Conservation (phyloP, 2,797 vertebrate species). For the Enteromius thamalakanensis region DNA sequence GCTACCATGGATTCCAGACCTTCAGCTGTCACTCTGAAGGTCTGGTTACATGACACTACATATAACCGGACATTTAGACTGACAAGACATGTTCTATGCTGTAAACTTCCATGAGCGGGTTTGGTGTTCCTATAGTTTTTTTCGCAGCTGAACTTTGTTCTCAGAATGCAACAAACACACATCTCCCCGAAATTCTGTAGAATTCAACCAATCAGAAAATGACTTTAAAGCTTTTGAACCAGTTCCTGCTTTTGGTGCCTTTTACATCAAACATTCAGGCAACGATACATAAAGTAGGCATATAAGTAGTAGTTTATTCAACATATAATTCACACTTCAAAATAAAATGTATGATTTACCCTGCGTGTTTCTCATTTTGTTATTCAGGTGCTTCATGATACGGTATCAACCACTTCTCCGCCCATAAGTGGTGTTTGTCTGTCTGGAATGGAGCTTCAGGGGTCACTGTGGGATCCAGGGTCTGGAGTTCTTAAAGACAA, state of each 20-base stretch:
- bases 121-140: no score
- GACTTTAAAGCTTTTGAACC: no score
- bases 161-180: not conserved
- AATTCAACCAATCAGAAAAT: not conserved
- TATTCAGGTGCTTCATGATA: slow-evolving; percentile 68
- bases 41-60: no score
- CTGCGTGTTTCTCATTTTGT: slow-evolving; percentile 10
- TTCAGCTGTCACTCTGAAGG: no score
- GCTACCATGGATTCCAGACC: no score
- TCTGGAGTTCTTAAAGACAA: slow-evolving; percentile 71
- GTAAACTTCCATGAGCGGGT: not conserved
- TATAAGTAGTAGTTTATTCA: not conserved
- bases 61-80: not conserved
- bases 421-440: slow-evolving; percentile 71
- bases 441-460: slow-evolving; percentile 79
- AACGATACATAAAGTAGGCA: no score
- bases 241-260: not conserved
- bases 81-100: not conserved
- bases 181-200: not conserved
- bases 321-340: not conserved
- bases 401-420: slow-evolving; percentile 21
- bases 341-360: not conserved
- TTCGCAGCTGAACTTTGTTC: not conserved
- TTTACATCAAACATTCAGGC: not conserved
- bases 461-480: slow-evolving; percentile 78